Base-by-base conservation (phyloP, 2,888 invertebrate species). In the Crocallis elinguaria region DNA sequence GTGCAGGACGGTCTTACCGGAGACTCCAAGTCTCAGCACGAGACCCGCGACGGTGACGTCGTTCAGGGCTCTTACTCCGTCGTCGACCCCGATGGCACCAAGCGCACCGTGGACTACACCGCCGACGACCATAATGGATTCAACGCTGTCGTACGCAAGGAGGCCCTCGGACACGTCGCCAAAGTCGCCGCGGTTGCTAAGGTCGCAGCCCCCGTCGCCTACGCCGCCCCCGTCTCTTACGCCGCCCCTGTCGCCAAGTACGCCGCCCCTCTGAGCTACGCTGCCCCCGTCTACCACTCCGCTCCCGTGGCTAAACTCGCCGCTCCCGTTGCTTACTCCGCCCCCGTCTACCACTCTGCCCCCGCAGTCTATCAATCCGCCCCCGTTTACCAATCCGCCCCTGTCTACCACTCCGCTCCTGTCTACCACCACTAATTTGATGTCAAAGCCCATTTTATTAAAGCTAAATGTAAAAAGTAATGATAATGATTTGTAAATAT, bases 1-100 rank as follows among this genome's bases (percentile, higher is more conserved):
- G 88, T 93, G 1, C 88, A 92, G 60, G 92, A 93, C 60, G 78
- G 82, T 52, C 72, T 91, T 77, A 93, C 93, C 55, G 93, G 93
- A 0, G 93, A 93, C 82, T 91, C 92, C 79, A 93, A 93, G 75
- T 87, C 88, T 56, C 93, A 93, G 77, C 92, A 93, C 63, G 93
- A 93, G 69, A 80, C 77, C 21, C 87, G 92, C 29, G 93, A 93
- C 33, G 93, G 93, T 16, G 92, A 92, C 56, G 86, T 88, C 7
- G 92, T 93, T 8, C 78, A 78, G 21, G 92, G 92, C 43, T 89
- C 88, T 43, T 92, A 92, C 82, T 88, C 89, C 59, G 82, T 92
- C 8, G 82, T 84, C 17, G 92, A 93, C 65, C 84, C 92, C 42
- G 92, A 93, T 58, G 92, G 92, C 63, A 88, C 85, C 66, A 86